These are phyloP conservation scores for Caprella mutica DNA, from an alignment of 2,888 invertebrate species.

Conservation along the genomic window DNA sequence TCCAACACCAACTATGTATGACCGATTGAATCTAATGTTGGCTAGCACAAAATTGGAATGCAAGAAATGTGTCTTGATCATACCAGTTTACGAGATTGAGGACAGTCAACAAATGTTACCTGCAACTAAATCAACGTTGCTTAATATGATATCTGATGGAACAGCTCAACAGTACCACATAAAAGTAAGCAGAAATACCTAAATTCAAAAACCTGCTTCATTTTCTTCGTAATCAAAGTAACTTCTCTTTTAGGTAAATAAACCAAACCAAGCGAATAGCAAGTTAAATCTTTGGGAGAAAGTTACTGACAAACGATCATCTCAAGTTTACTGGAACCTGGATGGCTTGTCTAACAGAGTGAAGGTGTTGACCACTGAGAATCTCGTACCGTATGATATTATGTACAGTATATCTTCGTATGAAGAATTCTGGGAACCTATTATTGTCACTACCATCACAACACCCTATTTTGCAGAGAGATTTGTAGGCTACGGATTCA, in stretches of 20 bases:
- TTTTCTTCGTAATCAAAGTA: not conserved
- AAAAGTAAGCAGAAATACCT: conserved; percentile 6
- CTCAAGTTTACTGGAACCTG: not conserved
- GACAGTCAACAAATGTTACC: conserved; percentile 33
- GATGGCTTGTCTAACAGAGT: not conserved
- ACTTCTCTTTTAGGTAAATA: conserved; percentile 22
- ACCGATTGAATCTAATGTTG: conserved; percentile 26
- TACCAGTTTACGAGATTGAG: conserved; percentile 37
- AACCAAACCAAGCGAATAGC: conserved; percentile 37
- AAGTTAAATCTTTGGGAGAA: conserved; percentile 36
- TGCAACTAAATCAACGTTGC: conserved; percentile 35
- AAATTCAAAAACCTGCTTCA: not conserved
- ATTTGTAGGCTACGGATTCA: conserved; percentile 38
- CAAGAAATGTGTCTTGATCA: conserved; percentile 36
- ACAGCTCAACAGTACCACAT: conserved; percentile 22
- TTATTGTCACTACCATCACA: conserved; percentile 13
- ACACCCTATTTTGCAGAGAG: conserved; percentile 37
- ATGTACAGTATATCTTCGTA: conserved; percentile 21
- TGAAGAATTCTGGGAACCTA: conserved; percentile 28
- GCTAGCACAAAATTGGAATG: conserved; percentile 16
- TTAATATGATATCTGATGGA: conserved; percentile 22
- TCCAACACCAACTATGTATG: conserved; percentile 24
- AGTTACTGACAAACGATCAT: conserved; percentile 20
- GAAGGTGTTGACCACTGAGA: not conserved
- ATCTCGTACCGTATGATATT: not conserved